Evolutionary conservation across 2,797 vertebrate species (phyloP).

Genomic region (Sebastes diploproa): DNA sequence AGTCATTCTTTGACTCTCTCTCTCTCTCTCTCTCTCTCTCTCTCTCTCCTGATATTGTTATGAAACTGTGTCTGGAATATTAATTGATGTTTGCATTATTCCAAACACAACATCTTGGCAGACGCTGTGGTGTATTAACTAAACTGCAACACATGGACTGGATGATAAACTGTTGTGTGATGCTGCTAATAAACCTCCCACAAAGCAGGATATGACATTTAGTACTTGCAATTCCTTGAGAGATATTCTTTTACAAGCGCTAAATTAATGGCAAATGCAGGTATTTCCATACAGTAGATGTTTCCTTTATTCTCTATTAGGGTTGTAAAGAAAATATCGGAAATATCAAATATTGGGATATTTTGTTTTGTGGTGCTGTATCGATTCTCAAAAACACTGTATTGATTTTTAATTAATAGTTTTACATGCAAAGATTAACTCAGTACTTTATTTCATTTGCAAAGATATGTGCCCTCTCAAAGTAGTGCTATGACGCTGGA

Average conservation of each 20-base stretch:
- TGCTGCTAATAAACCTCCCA: not conserved
- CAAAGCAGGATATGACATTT: not conserved
- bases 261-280: not conserved
- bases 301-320: not conserved
- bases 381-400: no score
- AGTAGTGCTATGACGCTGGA: no score
- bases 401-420: no score
- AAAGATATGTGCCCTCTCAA: no score
- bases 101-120: conserved; percentile 45
- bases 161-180: not conserved
- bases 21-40: not conserved
- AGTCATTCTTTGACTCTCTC: not conserved
- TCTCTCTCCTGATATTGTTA: conserved; percentile 16
- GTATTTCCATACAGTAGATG: not conserved
- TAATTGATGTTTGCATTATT: conserved; percentile 52
- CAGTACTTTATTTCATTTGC: no score
- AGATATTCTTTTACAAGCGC: not conserved
- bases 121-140: not conserved
- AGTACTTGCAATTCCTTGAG: not conserved
- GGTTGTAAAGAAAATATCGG: no score
- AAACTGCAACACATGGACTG: not conserved
- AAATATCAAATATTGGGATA: no score
- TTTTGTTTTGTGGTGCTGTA: no score
- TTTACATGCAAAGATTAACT: no score
- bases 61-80: conserved; percentile 36